Percentiles rank a stretch among this genome's conserved stretches.
Evolutionary conservation across 2,113 vertebrate genomes (phyloP).

Genomic region (Sminthopsis crassicaudata): DNA sequence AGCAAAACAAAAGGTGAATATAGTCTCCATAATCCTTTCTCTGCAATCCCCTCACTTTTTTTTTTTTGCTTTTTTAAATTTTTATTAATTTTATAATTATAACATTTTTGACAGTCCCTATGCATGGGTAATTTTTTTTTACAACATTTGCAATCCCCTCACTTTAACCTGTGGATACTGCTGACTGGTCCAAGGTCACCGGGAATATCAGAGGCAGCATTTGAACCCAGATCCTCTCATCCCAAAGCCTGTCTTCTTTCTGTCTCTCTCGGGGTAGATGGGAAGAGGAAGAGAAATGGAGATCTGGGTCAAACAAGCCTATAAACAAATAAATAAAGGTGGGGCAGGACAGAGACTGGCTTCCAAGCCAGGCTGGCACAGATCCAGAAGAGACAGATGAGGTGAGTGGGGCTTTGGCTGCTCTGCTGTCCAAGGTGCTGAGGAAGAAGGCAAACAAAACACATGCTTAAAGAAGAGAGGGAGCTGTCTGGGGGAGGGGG

Average conservation of each 20-base stretch:
- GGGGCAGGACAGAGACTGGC: background rate
- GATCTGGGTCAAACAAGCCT: too few species aligned
- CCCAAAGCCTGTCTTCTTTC: background rate
- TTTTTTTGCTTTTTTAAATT: too few species aligned
- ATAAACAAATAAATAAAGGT: background rate
- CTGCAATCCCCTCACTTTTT: background rate
- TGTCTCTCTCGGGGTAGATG: background rate
- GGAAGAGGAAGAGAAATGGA: background rate
- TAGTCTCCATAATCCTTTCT: too few species aligned
- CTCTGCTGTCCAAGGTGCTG: background rate
- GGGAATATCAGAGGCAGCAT: background rate
- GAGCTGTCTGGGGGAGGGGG: background rate
- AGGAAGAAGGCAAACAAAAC: background rate
- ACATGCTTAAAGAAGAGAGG: too few species aligned
- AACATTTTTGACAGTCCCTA: too few species aligned
- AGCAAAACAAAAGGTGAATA: too few species aligned
- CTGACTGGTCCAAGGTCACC: background rate
- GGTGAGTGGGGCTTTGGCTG: background rate
- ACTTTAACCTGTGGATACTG: background rate
- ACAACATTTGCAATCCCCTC: too few species aligned
- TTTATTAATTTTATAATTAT: too few species aligned
- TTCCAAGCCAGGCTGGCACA: background rate
- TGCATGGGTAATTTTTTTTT: too few species aligned
- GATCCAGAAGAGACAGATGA: background rate
- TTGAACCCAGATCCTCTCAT: background rate